Evolutionary conservation across 2,113 vertebrate genomes (phyloP).

Genomic region (Stercorarius parasiticus): DNA sequence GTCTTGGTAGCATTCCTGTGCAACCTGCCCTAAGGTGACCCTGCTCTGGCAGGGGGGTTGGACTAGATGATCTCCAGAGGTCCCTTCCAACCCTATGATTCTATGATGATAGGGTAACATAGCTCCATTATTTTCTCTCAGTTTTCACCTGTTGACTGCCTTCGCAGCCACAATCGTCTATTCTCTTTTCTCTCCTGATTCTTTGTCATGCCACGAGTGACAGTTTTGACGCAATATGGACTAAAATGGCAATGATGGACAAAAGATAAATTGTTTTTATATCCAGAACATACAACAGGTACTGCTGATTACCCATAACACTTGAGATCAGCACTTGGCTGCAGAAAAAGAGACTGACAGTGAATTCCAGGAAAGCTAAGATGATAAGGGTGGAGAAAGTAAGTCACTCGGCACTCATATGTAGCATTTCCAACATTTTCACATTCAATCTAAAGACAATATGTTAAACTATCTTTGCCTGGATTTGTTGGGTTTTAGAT

Average conservation of each 20-base stretch:
- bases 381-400: not conserved
- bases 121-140: not conserved
- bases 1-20: not conserved
- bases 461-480: not conserved
- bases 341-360: not conserved
- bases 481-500: not conserved
- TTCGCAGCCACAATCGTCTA: not conserved
- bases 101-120: not conserved
- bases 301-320: not conserved
- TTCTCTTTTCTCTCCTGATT: not conserved
- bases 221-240: not conserved
- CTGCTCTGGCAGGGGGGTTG: too few relatives aligned
- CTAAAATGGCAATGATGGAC: not conserved
- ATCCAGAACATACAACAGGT: not conserved
- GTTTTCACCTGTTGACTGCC: not conserved
- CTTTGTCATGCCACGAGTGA: rapidly evolving
- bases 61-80: too few relatives aligned
- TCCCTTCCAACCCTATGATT: too few relatives aligned
- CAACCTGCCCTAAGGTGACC: too few relatives aligned
- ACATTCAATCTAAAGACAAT: not conserved
- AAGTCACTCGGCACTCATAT: not conserved
- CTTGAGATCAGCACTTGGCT: not conserved
- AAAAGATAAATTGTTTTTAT: not conserved
- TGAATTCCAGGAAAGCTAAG: not conserved
- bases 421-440: not conserved